Percentiles rank a stretch among this genome's conserved stretches.
These are phyloP conservation scores for Dipus sagitta DNA, from an alignment of 2,797 vertebrate species.

Conservation along the genomic window DNA sequence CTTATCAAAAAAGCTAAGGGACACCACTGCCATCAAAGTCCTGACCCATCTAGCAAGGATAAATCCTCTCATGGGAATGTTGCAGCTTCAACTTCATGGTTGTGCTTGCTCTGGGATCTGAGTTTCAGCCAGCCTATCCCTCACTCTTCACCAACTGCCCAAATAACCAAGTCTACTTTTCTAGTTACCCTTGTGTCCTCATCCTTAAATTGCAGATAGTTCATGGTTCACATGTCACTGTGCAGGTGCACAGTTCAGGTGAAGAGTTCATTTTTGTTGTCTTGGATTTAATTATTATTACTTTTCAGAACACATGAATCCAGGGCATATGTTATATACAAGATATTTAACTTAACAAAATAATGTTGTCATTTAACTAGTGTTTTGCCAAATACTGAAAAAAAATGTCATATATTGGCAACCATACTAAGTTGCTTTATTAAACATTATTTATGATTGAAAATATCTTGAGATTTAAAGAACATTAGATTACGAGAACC, in stretches of 20 bases:
- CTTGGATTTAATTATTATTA: conserved; percentile 3
- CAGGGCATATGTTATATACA: neutral
- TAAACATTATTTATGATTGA: conserved; percentile 50
- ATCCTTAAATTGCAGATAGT: conserved; percentile 7
- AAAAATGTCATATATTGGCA: conserved; percentile 35
- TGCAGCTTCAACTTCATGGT: neutral
- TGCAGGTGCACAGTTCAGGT: neutral
- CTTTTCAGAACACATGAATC: neutral
- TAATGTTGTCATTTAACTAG: conserved; percentile 37
- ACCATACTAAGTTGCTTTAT: conserved; percentile 34
- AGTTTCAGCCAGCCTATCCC: neutral
- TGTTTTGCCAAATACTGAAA: neutral
- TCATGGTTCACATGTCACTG: neutral
- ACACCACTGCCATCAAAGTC: neutral
- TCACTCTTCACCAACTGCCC: neutral
- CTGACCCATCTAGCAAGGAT: neutral
- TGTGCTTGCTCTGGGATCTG: neutral
- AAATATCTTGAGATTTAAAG: conserved; percentile 53
- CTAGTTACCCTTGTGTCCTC: conserved; percentile 4
- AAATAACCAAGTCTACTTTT: neutral
- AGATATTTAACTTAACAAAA: conserved; percentile 23
- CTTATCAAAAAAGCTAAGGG: neutral
- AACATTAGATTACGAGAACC: conserved; percentile 44
- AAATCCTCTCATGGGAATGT: neutral
- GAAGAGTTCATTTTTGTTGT: neutral